phyloP scores from a whole-genome alignment of 2,797 vertebrate genomes.

The Leuciscus waleckii region DNA sequence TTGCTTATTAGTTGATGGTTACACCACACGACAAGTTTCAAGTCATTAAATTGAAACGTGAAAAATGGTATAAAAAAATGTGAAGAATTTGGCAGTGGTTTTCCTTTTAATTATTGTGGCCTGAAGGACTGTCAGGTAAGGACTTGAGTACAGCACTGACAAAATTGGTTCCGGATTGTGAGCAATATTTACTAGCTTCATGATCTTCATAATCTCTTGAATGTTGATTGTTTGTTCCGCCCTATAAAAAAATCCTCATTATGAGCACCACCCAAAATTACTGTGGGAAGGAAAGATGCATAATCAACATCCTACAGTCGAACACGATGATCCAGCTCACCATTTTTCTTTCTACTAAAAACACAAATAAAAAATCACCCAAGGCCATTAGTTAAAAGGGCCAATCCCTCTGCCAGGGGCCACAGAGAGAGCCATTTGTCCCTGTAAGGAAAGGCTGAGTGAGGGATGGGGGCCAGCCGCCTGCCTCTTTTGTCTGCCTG shows the following conservation, averaged over 20 bases:
- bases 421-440: constrained; percentile 69
- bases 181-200: constrained; percentile 15
- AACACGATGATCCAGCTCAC: background rate
- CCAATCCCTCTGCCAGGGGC: constrained; percentile 65
- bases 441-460: constrained; percentile 63
- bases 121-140: background rate
- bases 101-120: background rate
- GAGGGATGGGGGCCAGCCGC: constrained; percentile 67
- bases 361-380: constrained; percentile 25
- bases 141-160: background rate
- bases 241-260: constrained; percentile 12
- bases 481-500: constrained; percentile 64
- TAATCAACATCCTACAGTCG: constrained; percentile 6
- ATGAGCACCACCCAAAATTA: constrained; percentile 20
- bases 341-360: constrained; percentile 15
- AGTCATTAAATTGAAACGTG: too few species aligned
- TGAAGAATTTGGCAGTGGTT: background rate
- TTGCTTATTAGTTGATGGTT: too few species aligned
- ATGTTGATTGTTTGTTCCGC: background rate
- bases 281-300: background rate
- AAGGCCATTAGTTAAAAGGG: constrained; percentile 53
- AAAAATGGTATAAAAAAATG: too few species aligned
- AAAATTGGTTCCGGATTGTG: constrained; percentile 7
- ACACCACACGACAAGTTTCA: too few species aligned
- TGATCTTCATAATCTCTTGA: constrained; percentile 17